phyloP scores from a whole-genome alignment of 1,140 invertebrate species.

The Drosophila sp. region DNA sequence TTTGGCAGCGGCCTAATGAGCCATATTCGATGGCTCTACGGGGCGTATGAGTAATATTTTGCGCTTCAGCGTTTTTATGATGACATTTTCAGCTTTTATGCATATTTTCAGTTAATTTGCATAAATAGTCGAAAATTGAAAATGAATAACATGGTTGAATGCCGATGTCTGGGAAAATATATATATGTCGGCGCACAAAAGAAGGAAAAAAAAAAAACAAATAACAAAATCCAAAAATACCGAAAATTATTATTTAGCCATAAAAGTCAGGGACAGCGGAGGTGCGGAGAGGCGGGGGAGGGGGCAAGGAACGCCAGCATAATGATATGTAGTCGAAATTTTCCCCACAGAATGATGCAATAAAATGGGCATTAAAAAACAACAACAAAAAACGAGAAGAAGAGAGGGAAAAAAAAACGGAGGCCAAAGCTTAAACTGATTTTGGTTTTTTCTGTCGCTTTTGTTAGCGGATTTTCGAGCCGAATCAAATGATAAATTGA shows the following conservation, averaged over 20 bases:
- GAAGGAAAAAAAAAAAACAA: too few relatives aligned
- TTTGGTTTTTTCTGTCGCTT: background rate
- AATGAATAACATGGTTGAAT: conserved; percentile 61
- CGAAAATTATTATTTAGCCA: conserved; percentile 58
- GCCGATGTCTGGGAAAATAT: conserved; percentile 55
- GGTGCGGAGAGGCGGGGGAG: conserved; percentile 11
- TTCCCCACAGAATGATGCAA: conserved; percentile 2
- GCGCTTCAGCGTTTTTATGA: conserved; percentile 58
- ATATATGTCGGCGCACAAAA: conserved; percentile 63
- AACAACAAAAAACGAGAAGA: background rate
- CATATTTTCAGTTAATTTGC: conserved; percentile 71
- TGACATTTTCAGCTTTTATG: conserved; percentile 76
- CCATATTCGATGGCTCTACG: conserved; percentile 55
- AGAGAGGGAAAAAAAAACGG: background rate
- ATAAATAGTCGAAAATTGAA: conserved; percentile 80
- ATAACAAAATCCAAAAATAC: conserved; percentile 20
- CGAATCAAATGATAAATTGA: conserved; percentile 66
- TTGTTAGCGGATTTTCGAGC: conserved; percentile 22
- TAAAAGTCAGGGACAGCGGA: conserved; percentile 46
- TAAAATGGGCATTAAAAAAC: conserved; percentile 4
- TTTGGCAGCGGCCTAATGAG: conserved; percentile 59
- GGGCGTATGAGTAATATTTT: conserved; percentile 78
- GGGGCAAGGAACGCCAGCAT: background rate
- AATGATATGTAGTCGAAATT: conserved; percentile 6
- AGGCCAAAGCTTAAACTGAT: conserved; percentile 2